Conservation (phyloP, 2,888 invertebrate genomes). For the Fissipunctia ypsillon region DNA sequence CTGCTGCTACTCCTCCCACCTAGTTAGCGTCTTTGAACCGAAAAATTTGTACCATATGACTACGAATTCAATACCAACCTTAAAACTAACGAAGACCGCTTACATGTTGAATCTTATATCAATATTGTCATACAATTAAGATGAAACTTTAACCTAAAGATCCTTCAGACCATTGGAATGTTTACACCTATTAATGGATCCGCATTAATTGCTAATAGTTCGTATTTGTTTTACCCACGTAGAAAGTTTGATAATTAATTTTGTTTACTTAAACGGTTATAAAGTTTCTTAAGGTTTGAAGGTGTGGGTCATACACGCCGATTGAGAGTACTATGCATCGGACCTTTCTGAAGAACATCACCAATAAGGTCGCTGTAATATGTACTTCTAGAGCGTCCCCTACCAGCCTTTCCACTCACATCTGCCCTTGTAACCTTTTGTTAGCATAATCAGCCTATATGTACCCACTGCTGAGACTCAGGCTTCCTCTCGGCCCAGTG, state of each 20-base stretch:
- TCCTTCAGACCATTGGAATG: slow-evolving; percentile 31
- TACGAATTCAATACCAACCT: neutral
- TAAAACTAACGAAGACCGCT: slow-evolving; percentile 17
- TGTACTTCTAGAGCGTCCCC: neutral
- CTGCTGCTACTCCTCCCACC: too few relatives aligned
- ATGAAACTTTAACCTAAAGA: slow-evolving; percentile 18
- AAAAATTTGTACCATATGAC: neutral
- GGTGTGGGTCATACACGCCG: too few relatives aligned
- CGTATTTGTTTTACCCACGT: slow-evolving; percentile 16
- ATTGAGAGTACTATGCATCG: too few relatives aligned
- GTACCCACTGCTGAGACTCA: too few relatives aligned
- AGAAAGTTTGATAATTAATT: slow-evolving; percentile 42
- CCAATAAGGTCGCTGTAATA: neutral
- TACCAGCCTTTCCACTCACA: too few relatives aligned
- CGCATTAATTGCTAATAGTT: slow-evolving; percentile 34
- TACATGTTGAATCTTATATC: slow-evolving; percentile 30
- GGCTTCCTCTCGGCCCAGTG: too few relatives aligned
- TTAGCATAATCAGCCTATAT: too few relatives aligned
- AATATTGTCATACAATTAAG: slow-evolving; percentile 62
- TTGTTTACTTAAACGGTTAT: slow-evolving; percentile 10
- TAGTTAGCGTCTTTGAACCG: neutral
- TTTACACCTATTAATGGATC: slow-evolving; percentile 42
- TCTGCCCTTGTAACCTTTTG: too few relatives aligned
- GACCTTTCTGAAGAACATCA: neutral
- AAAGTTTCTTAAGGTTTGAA: neutral